Base-by-base conservation (phyloP, 1,140 invertebrate genomes). In the Pantala flavescens region DNA sequence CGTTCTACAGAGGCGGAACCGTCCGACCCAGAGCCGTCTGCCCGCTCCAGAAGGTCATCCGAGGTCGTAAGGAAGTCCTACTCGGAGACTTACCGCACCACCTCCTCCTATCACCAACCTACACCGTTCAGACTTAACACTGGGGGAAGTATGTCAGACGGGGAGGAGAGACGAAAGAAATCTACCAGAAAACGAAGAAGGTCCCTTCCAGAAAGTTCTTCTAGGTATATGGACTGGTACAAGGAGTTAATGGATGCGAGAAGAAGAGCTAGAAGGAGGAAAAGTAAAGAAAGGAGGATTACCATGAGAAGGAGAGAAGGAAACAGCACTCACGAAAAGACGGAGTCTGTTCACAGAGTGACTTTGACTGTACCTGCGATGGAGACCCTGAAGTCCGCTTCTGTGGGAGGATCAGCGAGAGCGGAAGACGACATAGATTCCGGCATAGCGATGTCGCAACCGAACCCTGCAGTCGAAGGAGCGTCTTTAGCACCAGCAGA, bases 401-500 rank as follows among this genome's bases (percentile, higher is more conserved):
- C 87, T 43, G 85, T 85, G 74, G 83, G 89, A 80, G 71, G 77
- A 74, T 84, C 77, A 72, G 84, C 77, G 75, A 80, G 80, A 78
- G 82, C 74, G 76, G 80, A 92, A 74, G 89, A 91, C 78, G 89
- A 91, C 79, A 80, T 84, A 36, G 90, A 92, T 81, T 91, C 91
- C 0, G 90, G 90, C 3, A 91, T 91, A 76, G 88, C 88, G 0
- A 87, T 91, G 83, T 63, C 49, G 49, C 49, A 63, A 21, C 3
- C 49, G 3, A 16, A 19, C 5, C 16, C 16, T 3, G 49, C 12
- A 7, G 49, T 16, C 5, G 49, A 19, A 21, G 49, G 2, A 63
- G 16, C 14, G 49, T 36, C 28, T 5, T 9, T 36, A 36, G 28
- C 28, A 36, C 28, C 28, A 36, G 9, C 28, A 36, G 28, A 36